Base-by-base conservation (phyloP, 2,797 vertebrate genomes). In the Pteropus rufus region DNA sequence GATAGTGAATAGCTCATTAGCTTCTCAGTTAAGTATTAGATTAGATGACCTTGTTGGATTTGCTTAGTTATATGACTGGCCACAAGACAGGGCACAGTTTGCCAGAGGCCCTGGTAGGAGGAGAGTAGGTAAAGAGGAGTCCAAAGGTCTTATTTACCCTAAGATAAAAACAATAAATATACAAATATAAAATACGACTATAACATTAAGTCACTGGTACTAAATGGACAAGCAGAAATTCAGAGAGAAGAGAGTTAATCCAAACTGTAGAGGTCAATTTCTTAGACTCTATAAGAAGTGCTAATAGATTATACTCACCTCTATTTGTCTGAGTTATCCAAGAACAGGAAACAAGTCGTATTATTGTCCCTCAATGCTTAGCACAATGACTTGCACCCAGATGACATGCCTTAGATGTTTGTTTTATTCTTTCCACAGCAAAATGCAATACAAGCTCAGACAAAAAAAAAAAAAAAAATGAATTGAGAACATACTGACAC, bases 401-500 rank as follows among this genome's bases (percentile, higher is more conserved):
- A 65, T 81, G 88, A 93, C 49, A 75, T 36, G 73, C 7, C 62
- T 41, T 92, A 49, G 89, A 70, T 97, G 81, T 97, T 96, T 95
- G 89, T 90, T 96, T 95, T 88, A 90, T 94, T 65, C 24, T 94
- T 96, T 97, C 58, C 41, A 29, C 23, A 83, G 65, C n/a, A 93
- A 94, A 93, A 93, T 16, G 39, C n/a, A 95, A 93, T 76, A 94
- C 52, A 46, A 92, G 64, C 70, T 96, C 39, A 92, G 95, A 90
- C 92, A 70, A 92, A 97, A 97, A 89, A 31, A 31, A 36, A 16
- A n/a, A 21, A 56, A 11, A n/a, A 64, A 18, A 56, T 46, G 75
- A 95, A 92, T 72, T 77, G 93, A 96, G 96, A 96, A 94, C 94
- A 96, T 95, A 94, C 95, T 94, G 94, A 96, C 88, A 93, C 91